Evolutionary conservation across 2,797 vertebrate genomes (phyloP), one percentile per base, ranked within the genome.

Genomic region (Mus minutoides): DNA sequence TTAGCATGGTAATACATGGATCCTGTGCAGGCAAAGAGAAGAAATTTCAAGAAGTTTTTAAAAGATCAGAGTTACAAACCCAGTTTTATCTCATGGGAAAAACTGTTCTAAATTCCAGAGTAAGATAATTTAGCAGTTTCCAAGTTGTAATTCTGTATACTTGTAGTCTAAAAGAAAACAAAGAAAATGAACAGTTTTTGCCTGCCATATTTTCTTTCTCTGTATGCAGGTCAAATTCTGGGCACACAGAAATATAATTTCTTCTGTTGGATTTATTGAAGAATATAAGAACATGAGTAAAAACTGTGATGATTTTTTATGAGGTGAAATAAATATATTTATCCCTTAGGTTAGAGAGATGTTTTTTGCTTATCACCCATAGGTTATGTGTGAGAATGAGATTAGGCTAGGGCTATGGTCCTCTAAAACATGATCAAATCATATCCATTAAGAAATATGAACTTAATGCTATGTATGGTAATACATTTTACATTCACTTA

Each of bases 271-370:
- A 87, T 95, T 97, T 97, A 84, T 52, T 67, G 56, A 93, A 52
- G 83, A 94, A 94, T 91, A 40, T n/a, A 94, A 91, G 8, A 94
- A n/a, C 26, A 1, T 83, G 16, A 77, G 43, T 93, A 75, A 21
- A 95, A 94, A 88, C 90, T 77, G n/a, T 40, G 56, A 49, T 64
- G 12, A 71, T 80, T 94, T 96, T 89, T 93, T 90, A 88, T 85
- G 43, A 90, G 22, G 1, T 69, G 24, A 92, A 95, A 90, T 90
- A 88, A 95, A 95, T 37, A 73, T 75, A 87, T 82, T 85, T 83
- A 73, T 80, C 31, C 22, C n/a, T 76, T 71, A 46, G 40, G 62
- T 58, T 77, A 89, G 90, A 96, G 24, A 56, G 9, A 37, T 52
- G 49, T 54, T 86, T 69, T 84, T 58, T 85, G 54, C 17, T 91